Conservation (phyloP, 2,888 invertebrate species). For the Uropetala carovei region DNA sequence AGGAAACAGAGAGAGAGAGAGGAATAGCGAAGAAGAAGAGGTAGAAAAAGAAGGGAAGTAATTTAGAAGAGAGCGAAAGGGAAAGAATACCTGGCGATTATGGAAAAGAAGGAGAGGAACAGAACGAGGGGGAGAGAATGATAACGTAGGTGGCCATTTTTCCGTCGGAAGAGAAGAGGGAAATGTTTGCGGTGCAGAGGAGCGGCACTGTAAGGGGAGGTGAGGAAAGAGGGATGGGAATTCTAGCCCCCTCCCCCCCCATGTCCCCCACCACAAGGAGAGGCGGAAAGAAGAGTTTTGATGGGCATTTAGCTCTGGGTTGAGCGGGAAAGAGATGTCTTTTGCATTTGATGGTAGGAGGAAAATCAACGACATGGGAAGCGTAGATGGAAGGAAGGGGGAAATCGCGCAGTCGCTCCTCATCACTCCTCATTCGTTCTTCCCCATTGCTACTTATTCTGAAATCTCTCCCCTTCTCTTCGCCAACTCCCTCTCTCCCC, state of each 20-base stretch:
- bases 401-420: no score
- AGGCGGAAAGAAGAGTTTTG: not conserved
- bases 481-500: no score
- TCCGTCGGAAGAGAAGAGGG: not conserved
- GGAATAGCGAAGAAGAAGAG: no score
- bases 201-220: not conserved
- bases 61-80: not conserved
- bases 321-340: not conserved
- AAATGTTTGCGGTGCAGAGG: slow-evolving; percentile 4
- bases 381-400: not conserved
- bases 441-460: no score
- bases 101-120: not conserved
- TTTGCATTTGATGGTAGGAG: slow-evolving; percentile 10
- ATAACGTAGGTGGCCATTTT: not conserved
- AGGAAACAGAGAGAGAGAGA: not conserved
- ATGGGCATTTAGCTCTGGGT: not conserved
- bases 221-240: not conserved
- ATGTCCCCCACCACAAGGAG: no score
- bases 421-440: no score
- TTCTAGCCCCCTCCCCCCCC: no score
- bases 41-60: not conserved
- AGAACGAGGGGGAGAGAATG: not conserved
- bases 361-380: not conserved
- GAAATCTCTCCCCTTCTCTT: no score
- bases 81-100: not conserved